These are phyloP conservation scores for Alcedo quadribrachys DNA, from an alignment of 2,797 vertebrate genomes.

Conservation along the genomic window DNA sequence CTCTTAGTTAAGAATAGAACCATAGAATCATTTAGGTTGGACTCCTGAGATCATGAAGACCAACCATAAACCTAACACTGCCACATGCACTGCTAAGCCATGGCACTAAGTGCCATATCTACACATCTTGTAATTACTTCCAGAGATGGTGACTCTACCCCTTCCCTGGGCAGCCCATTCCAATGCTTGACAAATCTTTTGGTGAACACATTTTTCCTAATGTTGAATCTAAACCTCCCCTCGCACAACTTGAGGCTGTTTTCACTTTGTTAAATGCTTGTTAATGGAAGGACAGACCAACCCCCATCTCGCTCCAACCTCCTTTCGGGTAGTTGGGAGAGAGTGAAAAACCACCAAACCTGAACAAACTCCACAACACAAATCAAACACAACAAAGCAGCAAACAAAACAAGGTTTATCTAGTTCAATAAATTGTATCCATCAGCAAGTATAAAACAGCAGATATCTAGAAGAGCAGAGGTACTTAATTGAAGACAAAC, in stretches of 20 bases:
- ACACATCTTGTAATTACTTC: not conserved
- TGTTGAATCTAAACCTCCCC: too few species aligned
- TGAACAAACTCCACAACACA: not conserved
- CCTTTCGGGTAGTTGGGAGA: too few species aligned
- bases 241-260: not conserved
- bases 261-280: not conserved
- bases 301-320: fast-evolving
- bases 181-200: fast-evolving
- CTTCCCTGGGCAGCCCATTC: not conserved
- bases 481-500: not conserved
- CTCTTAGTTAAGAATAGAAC: not conserved
- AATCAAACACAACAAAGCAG: fast-evolving
- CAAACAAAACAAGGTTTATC: not conserved
- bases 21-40: not conserved
- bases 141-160: not conserved
- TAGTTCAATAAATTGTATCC: not conserved
- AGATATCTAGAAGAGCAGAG: not conserved
- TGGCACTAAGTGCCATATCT: not conserved
- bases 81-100: not conserved
- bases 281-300: fast-evolving
- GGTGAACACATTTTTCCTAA: not conserved
- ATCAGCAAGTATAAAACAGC: not conserved
- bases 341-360: fast-evolving
- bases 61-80: not conserved
- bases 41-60: not conserved